Evolutionary conservation across 1,140 invertebrate genomes (phyloP).

Genomic region (Andricus grossulariae): DNA sequence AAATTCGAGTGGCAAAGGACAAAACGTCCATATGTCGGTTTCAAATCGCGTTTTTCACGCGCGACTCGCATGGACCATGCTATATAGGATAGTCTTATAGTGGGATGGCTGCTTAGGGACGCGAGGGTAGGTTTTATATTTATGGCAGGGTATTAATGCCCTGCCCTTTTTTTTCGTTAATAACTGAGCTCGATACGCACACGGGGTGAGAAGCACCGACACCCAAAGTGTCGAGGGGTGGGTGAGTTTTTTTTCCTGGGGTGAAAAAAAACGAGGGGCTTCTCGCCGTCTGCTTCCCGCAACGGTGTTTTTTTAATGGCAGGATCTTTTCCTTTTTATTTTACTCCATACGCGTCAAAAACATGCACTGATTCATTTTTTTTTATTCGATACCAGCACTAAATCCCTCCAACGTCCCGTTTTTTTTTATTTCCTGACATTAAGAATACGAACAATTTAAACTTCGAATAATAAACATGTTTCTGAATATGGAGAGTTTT

Average conservation of each 20-base stretch:
- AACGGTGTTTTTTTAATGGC: slow-evolving; percentile 32
- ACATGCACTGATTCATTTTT: background rate
- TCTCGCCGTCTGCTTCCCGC: slow-evolving; percentile 25
- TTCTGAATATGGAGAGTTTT: too few relatives aligned
- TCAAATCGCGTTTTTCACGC: slow-evolving; percentile 66
- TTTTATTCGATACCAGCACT: too few relatives aligned
- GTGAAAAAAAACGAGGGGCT: slow-evolving; percentile 54
- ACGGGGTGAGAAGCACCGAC: slow-evolving; percentile 58
- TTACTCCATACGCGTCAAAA: slow-evolving; percentile 47
- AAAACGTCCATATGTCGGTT: slow-evolving; percentile 65
- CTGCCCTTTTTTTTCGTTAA: slow-evolving; percentile 66
- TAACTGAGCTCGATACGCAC: slow-evolving; percentile 66
- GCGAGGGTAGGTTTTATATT: slow-evolving; percentile 68
- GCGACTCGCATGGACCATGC: slow-evolving; percentile 38
- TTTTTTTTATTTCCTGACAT: background rate
- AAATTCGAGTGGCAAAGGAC: slow-evolving; percentile 24
- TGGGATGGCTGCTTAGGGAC: slow-evolving; percentile 41
- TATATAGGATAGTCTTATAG: background rate
- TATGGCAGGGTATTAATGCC: slow-evolving; percentile 70
- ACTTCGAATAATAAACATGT: too few relatives aligned
- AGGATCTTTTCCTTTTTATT: slow-evolving; percentile 49
- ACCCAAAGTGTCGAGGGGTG: slow-evolving; percentile 55
- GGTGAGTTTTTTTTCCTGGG: slow-evolving; percentile 54
- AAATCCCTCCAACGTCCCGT: too few relatives aligned
- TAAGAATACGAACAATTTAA: too few relatives aligned